Conservation (phyloP, 2,888 invertebrate genomes). For the Mantis religiosa region DNA sequence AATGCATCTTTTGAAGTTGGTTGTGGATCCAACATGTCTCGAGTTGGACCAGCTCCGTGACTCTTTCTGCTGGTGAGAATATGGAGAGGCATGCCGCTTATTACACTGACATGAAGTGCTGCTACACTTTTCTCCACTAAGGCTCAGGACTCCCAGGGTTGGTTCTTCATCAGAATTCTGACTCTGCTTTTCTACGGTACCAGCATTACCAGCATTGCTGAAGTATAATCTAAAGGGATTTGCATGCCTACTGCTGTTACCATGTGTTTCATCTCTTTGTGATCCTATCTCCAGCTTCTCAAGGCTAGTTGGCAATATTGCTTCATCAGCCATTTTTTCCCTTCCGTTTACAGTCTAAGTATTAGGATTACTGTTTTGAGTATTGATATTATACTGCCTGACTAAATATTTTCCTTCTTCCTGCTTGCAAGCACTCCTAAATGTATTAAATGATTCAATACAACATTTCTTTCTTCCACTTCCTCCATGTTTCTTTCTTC, state of each 20-base stretch:
- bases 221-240: neutral
- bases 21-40: slow-evolving; percentile 17
- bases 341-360: too few species aligned
- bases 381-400: neutral
- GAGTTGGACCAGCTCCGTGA: neutral
- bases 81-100: slow-evolving; percentile 7
- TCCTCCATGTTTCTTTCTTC: neutral
- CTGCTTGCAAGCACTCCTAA: neutral
- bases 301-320: too few species aligned
- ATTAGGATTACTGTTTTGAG: too few species aligned
- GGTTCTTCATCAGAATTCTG: neutral
- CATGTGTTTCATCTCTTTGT: neutral
- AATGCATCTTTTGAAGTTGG: slow-evolving; percentile 22
- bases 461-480: neutral
- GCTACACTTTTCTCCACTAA: slow-evolving; percentile 35
- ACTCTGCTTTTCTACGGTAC: neutral
- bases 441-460: neutral
- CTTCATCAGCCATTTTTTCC: too few species aligned
- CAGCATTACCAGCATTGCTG: neutral
- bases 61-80: neutral
- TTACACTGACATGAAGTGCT: slow-evolving; percentile 36
- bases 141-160: neutral
- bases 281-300: too few species aligned
- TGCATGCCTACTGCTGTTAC: neutral
- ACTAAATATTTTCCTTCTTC: neutral